phyloP scores from a whole-genome alignment of 1,140 invertebrate species.

The Probaryconus sp. region DNA sequence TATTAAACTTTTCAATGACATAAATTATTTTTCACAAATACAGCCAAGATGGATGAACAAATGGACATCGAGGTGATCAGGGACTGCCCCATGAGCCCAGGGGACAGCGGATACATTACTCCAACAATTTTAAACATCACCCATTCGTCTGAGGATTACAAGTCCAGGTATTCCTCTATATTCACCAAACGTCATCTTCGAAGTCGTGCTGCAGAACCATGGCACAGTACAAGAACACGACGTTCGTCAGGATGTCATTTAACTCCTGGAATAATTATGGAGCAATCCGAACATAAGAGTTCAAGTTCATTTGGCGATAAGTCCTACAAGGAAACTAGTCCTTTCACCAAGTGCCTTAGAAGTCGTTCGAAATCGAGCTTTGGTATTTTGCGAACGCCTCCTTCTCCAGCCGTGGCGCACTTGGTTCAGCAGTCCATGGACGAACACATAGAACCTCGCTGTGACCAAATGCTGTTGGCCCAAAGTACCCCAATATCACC shows the following conservation, averaged over 20 bases:
- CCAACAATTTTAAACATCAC: constrained; percentile 25
- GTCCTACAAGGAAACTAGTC: constrained; percentile 1
- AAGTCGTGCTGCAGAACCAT: constrained; percentile 49
- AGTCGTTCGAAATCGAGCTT: neutral
- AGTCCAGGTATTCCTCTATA: constrained; percentile 33
- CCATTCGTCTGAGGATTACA: constrained; percentile 9
- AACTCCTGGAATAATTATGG: too few relatives aligned
- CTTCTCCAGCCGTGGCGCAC: constrained; percentile 63
- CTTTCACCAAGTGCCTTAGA: constrained; percentile 33
- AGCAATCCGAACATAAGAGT: too few relatives aligned
- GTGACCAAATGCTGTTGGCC: constrained; percentile 49
- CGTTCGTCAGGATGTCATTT: too few relatives aligned
- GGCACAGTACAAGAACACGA: too few relatives aligned
- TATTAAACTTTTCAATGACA: neutral
- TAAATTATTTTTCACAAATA: too few relatives aligned
- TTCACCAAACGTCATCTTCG: constrained; percentile 60
- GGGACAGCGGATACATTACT: constrained; percentile 70
- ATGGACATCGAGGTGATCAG: constrained; percentile 30
- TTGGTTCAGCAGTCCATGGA: constrained; percentile 53
- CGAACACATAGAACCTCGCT: constrained; percentile 52
- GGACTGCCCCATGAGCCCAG: constrained; percentile 22
- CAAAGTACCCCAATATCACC: constrained; percentile 67
- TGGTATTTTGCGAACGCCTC: constrained; percentile 49
- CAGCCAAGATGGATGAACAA: constrained; percentile 37
- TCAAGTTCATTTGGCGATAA: neutral